Evolutionary conservation across 2,113 vertebrate genomes (phyloP).

Genomic region (Sterrhoptilus dennistouni): DNA sequence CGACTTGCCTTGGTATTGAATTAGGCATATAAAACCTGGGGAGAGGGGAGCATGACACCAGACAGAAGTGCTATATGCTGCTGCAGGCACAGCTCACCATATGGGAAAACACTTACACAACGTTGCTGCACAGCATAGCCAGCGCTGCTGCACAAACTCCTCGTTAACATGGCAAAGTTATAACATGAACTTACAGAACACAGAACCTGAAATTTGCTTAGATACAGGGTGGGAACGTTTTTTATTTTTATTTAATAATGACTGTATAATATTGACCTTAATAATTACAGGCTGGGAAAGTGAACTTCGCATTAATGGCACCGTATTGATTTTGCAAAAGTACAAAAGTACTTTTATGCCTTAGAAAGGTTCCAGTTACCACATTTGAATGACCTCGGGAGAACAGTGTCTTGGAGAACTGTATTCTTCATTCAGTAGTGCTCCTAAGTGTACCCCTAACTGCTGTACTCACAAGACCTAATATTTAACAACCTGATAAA

Average conservation of each 20-base stretch:
- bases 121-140: neutral
- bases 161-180: neutral
- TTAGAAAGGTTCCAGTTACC: conserved; percentile 10
- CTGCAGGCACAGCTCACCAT: neutral
- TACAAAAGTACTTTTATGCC: conserved; percentile 42
- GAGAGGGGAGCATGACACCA: neutral
- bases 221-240: neutral
- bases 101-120: conserved; percentile 16
- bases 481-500: conserved; percentile 4
- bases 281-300: conserved; percentile 27
- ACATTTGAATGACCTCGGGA: neutral
- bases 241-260: conserved; percentile 2
- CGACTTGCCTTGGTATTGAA: neutral
- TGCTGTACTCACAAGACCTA: neutral
- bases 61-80: neutral
- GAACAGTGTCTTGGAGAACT: conserved; percentile 27
- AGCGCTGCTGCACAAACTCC: neutral
- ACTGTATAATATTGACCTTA: conserved; percentile 26
- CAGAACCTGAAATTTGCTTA: conserved; percentile 1
- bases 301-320: neutral
- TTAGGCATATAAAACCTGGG: neutral
- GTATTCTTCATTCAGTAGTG: neutral
- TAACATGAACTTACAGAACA: neutral
- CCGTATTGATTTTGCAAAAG: conserved; percentile 40
- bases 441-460: neutral